Base-by-base conservation (phyloP, 2,113 vertebrate genomes). In the Hypanus sabinus region DNA sequence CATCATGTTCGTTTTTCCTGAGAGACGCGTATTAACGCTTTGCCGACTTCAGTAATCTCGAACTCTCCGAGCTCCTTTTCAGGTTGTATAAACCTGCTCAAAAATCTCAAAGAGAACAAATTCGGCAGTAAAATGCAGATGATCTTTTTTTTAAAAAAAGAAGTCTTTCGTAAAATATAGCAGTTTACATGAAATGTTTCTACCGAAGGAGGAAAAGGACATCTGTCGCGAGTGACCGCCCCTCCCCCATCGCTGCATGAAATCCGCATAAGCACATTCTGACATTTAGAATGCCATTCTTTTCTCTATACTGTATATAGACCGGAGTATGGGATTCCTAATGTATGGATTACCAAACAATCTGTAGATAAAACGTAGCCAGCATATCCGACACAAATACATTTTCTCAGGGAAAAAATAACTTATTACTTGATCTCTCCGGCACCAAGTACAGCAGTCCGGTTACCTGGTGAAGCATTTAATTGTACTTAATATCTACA, bases 381-480 rank as follows among this genome's bases (percentile, higher is more conserved):
- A 36, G 60, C 20, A 36, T 38, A 36, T 91, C 20, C 5, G 33
- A 91, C 87, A 91, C 87, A 65, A 36, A 22, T n/a, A 68, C 62
- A 91, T 36, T 68, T 20, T 18, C 87, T 70, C 87, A 70, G 9
- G 18, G 30, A 91, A 68, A 46, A 46, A 46, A 68, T 18, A 22
- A 22, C 87, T 22, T 27, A n/a, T 87, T 18, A 36, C 87, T 70
- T 68, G 87, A 2, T 14, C n/a, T 27, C 87, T 68, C 60, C 62
- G 65, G 87, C 87, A 36, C 62, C 55, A 60, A 46, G 24, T 87
- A 20, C 55, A 62, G 60, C 60, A 60, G 87, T 36, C 87, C 33
- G 30, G 87, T 68, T 91, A 70, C 60, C 87, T 91, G 12, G 87
- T 91, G n/a, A 91, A 68, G 60, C 62, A 91, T 91, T 91, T 91